Base-by-base conservation (phyloP, 2,113 vertebrate species). In the Elephas maximus region DNA sequence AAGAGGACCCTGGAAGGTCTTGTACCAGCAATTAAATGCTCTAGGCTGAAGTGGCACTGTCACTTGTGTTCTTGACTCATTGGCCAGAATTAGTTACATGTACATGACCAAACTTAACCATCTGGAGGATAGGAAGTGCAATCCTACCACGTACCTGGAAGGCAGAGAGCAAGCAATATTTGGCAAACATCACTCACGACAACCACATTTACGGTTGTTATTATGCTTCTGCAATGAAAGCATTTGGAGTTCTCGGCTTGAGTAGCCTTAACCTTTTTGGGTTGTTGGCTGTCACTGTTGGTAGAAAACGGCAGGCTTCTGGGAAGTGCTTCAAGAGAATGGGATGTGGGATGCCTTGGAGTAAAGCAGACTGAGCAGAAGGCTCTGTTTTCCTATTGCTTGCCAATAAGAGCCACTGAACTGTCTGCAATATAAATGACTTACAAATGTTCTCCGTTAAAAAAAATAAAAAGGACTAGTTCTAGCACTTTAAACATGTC, bases 261-360 rank as follows among this genome's bases (percentile, higher is more conserved):
- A 87, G 45, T 45, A 87, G 69, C 33, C 90, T 65, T 92, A 86
- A 76, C 76, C 57, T 79, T 84, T 74, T 79, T 26, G 24, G 82
- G 48, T 78, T 93, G 41, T 60, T 92, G 88, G 76, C 53, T 95
- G 24, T 94, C 76, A 62, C 74, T 91, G 33, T 33, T 74, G 57
- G 37, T 71, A n/a, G 44, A 81, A 60, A 65, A 41, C 20, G 26
- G 2, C n/a, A 79, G 41, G 37, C 69, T 96, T 93, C 57, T 41
- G 71, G 90, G 79, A 83, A 93, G 60, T 48, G 37, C 48, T 79
- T 76, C 48, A 17, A 60, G 30, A 78, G 89, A 48, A 33, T 44
- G 33, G 79, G 74, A 20, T 1, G 0, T 63, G 17, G 84, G 26
- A 23, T 81, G n/a, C 80, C 63, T 53, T 37, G 0, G 89, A 62